Evolutionary conservation across 1,140 invertebrate genomes (phyloP), one percentile per base, ranked within the genome.

Genomic region (Pseudomyrmex pallidus): DNA sequence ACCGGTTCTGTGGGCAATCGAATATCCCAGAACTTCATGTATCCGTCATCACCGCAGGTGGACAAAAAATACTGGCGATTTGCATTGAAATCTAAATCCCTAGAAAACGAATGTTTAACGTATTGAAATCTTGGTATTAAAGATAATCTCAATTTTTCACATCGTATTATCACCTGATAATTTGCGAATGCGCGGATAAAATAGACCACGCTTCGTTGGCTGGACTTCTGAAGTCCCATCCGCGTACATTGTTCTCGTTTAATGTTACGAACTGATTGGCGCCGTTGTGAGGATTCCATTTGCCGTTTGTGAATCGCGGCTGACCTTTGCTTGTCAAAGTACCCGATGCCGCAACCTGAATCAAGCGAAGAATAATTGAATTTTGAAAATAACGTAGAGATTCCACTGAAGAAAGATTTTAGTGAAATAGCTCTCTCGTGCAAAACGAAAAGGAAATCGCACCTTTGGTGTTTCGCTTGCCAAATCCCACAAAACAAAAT

Each of bases 11-110:
- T 95, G 1, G 96, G 94, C 91, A 98, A 97, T 76, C 99, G 95
- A 87, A 98, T 97, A 92, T 99, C 99, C 99, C 99, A 99, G 89
- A 99, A 98, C 92, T 98, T 98, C 50, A 98, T 96, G 59, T 96
- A 96, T 4, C 98, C 98, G 94, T 99, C 99, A 93, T 99, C 99
- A 2, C 99, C 99, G 90, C 98, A 99, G 15, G 97, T 99, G 1
- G 97, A 98, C 80, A 99, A 89, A 91, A 98, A 97, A 92, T 99
- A 99, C 90, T 99, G 98, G 91, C 98, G 97, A 94, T 99, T 99
- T 17, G 98, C 97, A 95, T 99, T 99, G 91, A 99, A 99, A 94
- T 99, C 99, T 17, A 99, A 91, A 93, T 99, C 98, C 84, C 98
- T 95, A 76, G 82, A 89, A 90, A 13, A 85, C 1, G 20, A 77